Percentiles rank a stretch among this genome's conserved stretches.
These are phyloP conservation scores for Pristionchus pacificus DNA, from an alignment of 1,140 invertebrate species.

Conservation along the genomic window DNA sequence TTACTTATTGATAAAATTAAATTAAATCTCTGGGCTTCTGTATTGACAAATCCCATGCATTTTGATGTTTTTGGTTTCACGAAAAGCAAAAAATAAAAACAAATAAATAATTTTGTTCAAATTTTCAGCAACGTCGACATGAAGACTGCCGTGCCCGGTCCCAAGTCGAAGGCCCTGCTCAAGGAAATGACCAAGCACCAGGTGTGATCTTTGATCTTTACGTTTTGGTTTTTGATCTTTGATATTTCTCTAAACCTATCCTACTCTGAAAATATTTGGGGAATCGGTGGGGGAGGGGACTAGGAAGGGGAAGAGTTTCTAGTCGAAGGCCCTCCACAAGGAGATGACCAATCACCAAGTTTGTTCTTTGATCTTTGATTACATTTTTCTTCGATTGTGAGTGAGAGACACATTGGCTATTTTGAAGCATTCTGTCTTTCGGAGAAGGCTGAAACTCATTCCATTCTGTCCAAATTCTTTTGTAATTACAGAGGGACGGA, in stretches of 20 bases:
- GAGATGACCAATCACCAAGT: slow-evolving; percentile 63
- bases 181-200: slow-evolving; percentile 63
- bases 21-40: no score
- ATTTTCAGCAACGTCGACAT: slow-evolving; percentile 58
- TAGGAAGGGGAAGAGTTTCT: slow-evolving; percentile 62
- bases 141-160: slow-evolving; percentile 70
- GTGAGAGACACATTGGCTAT: not conserved
- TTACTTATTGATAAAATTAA: no score
- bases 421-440: slow-evolving; percentile 13
- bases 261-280: not conserved
- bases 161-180: slow-evolving; percentile 66
- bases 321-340: slow-evolving; percentile 65
- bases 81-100: no score
- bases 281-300: slow-evolving; percentile 1
- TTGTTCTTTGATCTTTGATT: slow-evolving; percentile 1
- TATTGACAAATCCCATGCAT: no score
- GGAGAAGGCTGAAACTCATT: no score
- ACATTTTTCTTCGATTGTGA: not conserved
- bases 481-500: no score
- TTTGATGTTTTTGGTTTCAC: no score
- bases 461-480: no score
- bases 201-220: slow-evolving; percentile 36
- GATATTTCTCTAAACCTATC: slow-evolving; percentile 13
- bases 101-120: no score
- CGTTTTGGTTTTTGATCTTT: not conserved